Percentiles rank a stretch among this genome's conserved stretches.
Conservation (phyloP, 2,113 vertebrate species). For the Suricata suricatta region DNA sequence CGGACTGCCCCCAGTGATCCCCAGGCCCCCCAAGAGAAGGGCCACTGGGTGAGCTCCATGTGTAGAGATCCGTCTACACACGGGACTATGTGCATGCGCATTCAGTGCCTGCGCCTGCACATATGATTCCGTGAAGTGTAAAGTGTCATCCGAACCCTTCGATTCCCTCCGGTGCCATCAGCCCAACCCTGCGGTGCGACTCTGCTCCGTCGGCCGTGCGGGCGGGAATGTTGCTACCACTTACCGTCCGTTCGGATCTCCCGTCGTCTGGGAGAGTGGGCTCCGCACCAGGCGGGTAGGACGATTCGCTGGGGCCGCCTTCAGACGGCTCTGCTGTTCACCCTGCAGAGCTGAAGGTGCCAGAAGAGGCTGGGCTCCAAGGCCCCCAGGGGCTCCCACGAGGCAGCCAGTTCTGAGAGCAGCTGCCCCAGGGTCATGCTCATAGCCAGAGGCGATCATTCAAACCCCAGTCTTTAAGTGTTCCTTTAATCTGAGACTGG, state of each 20-base stretch:
- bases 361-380: rapidly evolving
- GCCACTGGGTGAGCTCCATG: rapidly evolving
- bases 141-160: rapidly evolving
- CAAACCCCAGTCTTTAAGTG: background rate
- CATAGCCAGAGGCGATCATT: background rate
- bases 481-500: background rate
- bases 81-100: rapidly evolving
- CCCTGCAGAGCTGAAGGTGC: background rate
- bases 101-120: rapidly evolving
- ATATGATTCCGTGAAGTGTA: rapidly evolving
- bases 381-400: background rate
- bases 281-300: rapidly evolving
- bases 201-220: background rate
- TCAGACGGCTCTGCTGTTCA: too few species aligned
- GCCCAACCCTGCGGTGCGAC: rapidly evolving
- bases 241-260: rapidly evolving
- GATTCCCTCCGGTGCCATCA: rapidly evolving
- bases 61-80: rapidly evolving
- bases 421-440: background rate
- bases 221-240: background rate
- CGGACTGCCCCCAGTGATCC: background rate
- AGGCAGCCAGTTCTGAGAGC: background rate
- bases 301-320: background rate
- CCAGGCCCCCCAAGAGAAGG: background rate
- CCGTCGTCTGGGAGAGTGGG: rapidly evolving